phyloP scores from a whole-genome alignment of 2,888 invertebrate species.

The Pterobdella sp. region DNA sequence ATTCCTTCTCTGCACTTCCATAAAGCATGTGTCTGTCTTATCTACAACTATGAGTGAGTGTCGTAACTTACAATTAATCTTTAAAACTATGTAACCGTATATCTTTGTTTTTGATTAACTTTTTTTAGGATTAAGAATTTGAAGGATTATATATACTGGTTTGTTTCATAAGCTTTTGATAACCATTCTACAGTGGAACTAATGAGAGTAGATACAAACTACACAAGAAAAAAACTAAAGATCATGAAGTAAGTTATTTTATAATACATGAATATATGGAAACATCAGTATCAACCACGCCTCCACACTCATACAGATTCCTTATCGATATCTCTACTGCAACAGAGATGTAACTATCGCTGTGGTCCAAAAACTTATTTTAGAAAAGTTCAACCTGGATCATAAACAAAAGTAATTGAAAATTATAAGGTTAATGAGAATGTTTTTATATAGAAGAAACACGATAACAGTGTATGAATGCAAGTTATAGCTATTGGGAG shows the following conservation, averaged over 20 bases:
- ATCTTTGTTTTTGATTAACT: neutral
- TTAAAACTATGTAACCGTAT: neutral
- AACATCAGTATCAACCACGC: too few relatives aligned
- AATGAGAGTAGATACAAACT: neutral
- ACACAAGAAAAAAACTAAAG: neutral
- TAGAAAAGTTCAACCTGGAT: neutral
- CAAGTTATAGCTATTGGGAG: too few relatives aligned
- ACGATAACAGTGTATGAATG: too few relatives aligned
- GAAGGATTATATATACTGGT: neutral
- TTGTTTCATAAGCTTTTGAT: neutral
- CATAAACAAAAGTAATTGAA: neutral
- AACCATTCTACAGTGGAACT: neutral
- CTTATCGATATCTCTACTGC: neutral
- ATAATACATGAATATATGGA: too few relatives aligned
- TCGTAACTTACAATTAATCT: neutral
- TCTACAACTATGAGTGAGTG: slow-evolving; percentile 18
- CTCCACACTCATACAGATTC: neutral
- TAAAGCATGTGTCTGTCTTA: neutral
- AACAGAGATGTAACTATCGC: neutral
- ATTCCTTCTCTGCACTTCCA: neutral
- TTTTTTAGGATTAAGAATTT: neutral
- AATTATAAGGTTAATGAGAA: too few relatives aligned
- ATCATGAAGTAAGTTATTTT: neutral
- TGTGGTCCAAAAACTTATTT: neutral
- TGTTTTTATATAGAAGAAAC: too few relatives aligned